Evolutionary conservation across 2,888 invertebrate species (phyloP).

Genomic region (Petrophora chlorosata): DNA sequence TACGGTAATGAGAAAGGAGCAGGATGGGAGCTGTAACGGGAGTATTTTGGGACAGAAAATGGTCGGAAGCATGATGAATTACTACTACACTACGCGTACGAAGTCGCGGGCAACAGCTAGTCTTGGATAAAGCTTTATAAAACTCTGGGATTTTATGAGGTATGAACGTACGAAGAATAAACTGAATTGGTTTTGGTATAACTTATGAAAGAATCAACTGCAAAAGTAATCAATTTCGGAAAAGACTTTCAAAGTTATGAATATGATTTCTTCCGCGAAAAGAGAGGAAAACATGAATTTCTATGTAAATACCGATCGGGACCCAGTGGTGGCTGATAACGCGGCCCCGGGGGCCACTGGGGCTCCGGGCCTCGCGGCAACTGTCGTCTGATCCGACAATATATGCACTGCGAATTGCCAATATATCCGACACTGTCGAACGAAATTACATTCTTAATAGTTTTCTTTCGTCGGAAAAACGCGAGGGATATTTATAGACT

Average conservation of each 20-base stretch:
- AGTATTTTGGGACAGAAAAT: too few relatives aligned
- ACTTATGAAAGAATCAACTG: not conserved
- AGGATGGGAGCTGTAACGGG: too few relatives aligned
- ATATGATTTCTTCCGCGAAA: not conserved
- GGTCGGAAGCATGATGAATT: too few relatives aligned
- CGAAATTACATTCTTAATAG: slow-evolving; percentile 51
- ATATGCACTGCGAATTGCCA: slow-evolving; percentile 58
- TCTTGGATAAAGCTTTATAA: too few relatives aligned
- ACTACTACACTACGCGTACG: too few relatives aligned
- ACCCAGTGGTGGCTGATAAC: slow-evolving; percentile 46
- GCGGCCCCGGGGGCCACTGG: slow-evolving; percentile 41
- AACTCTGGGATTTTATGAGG: too few relatives aligned
- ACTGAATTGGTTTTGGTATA: too few relatives aligned
- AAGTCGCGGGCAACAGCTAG: too few relatives aligned
- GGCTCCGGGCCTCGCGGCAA: slow-evolving; percentile 34
- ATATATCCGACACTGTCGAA: slow-evolving; percentile 50
- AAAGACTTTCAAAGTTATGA: not conserved
- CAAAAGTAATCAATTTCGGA: not conserved
- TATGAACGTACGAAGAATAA: too few relatives aligned
- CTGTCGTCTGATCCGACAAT: slow-evolving; percentile 50
- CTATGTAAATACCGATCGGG: slow-evolving; percentile 6
- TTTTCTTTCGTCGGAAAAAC: slow-evolving; percentile 28
- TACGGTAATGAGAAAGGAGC: too few relatives aligned
- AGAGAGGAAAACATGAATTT: slow-evolving; percentile 6
- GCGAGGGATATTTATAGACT: slow-evolving; percentile 12